A percentile compares a stretch with the other conserved stretches of the same genome.
Evolutionary conservation across 2,888 invertebrate species (phyloP).

Genomic region (Drosophila seclusa): DNA sequence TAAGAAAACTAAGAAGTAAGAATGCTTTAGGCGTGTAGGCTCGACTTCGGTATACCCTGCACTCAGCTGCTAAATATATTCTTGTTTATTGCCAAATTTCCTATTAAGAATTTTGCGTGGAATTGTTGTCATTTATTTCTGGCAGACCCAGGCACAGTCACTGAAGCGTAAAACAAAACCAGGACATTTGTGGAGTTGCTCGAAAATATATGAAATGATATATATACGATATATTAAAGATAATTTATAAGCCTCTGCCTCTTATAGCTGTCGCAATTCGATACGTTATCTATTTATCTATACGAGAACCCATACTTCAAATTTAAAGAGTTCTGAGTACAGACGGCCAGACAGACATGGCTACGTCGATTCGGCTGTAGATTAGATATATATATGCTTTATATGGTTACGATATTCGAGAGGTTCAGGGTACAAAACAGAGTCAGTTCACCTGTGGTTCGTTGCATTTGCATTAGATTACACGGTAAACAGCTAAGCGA

Average conservation of each 20-base stretch:
- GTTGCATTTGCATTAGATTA: constrained; percentile 71
- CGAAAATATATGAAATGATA: too few relatives aligned
- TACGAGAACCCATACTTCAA: too few relatives aligned
- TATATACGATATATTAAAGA: not conserved
- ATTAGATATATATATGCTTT: not conserved
- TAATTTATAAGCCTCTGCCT: not conserved
- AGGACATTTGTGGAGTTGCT: too few relatives aligned
- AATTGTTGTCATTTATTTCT: too few relatives aligned
- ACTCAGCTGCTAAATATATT: constrained; percentile 7
- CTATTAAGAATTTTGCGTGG: too few relatives aligned
- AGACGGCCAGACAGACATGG: not conserved
- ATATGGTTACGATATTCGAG: not conserved
- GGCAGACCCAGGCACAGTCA: not conserved
- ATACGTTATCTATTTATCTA: too few relatives aligned
- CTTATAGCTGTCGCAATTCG: not conserved
- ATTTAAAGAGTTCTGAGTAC: not conserved
- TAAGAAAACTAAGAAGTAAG: not conserved
- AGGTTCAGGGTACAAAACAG: not conserved
- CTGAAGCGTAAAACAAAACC: not conserved
- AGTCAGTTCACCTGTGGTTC: constrained; percentile 13
- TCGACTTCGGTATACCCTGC: not conserved
- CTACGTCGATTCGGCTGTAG: not conserved
- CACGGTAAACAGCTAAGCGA: constrained; percentile 50
- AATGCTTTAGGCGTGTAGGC: not conserved
- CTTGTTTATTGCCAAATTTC: not conserved